A percentile compares a stretch with the other conserved stretches of the same genome.
These are phyloP conservation scores for Zelostemma sp. DNA, from an alignment of 1,140 invertebrate species.

Conservation along the genomic window DNA sequence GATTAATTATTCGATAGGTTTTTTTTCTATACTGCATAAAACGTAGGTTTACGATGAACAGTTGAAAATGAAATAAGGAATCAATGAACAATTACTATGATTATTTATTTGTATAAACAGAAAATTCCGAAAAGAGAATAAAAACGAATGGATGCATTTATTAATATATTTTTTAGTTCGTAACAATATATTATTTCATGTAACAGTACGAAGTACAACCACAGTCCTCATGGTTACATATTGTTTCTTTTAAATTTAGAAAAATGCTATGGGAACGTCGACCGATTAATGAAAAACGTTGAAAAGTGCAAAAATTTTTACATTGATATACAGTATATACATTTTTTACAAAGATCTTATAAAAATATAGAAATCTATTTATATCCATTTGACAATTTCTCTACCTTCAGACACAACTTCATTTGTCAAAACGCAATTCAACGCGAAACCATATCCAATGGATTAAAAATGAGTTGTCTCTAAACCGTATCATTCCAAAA, in stretches of 20 bases:
- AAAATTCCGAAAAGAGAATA: neutral
- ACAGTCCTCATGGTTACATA: slow-evolving; percentile 15
- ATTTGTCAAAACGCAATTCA: neutral
- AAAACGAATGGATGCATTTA: neutral
- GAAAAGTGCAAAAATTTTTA: slow-evolving; percentile 63
- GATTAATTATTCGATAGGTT: neutral
- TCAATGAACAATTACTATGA: neutral
- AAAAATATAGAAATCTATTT: slow-evolving; percentile 46
- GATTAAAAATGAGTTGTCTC: too few relatives aligned
- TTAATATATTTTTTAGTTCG: slow-evolving; percentile 51
- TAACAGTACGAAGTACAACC: slow-evolving; percentile 52
- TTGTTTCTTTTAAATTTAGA: slow-evolving; percentile 5
- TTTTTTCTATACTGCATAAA: slow-evolving; percentile 6
- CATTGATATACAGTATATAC: slow-evolving; percentile 65
- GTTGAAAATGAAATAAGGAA: neutral
- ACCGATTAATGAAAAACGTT: slow-evolving; percentile 57
- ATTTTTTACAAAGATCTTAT: slow-evolving; percentile 50
- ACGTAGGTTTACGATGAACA: slow-evolving; percentile 1
- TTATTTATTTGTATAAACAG: slow-evolving; percentile 1
- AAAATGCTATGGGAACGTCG: slow-evolving; percentile 10
- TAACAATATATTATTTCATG: slow-evolving; percentile 59
- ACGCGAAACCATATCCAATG: neutral
- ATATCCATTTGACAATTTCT: slow-evolving; percentile 12
- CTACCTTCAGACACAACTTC: neutral
- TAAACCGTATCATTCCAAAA: too few relatives aligned